Evolutionary conservation across 2,888 invertebrate genomes (phyloP), one percentile per base, ranked within the genome.

Genomic region (Plemyria rubiginata): DNA sequence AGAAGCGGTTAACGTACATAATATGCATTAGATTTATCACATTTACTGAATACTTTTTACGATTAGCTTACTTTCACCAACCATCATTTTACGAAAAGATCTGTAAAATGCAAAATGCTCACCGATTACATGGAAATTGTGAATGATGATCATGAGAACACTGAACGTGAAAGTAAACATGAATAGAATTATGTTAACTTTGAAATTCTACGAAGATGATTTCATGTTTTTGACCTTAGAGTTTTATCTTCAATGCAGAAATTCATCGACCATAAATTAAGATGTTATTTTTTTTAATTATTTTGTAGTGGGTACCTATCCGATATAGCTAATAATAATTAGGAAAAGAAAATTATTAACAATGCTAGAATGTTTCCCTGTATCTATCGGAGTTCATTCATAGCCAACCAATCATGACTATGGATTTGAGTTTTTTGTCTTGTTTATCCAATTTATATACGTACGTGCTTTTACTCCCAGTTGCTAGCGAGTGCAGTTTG

Each of bases 81-180:
- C 45, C 16, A 45, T 45, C 16, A 45, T 6, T n/a, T 43, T 45
- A 16, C 15, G 9, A 45, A 9, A 16, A 4, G 16, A 45, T 16
- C 16, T 45, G 16, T 45, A 45, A 45, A 45, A 9, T 48, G 36
- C 36, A 54, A 38, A 54, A 55, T 55, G 45, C 6, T 28, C 28
- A 29, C 28, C 50, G 15, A 56, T 56, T 56, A 41, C 41, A 41
- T 12, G 7, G 12, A 13, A 48, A 48, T 16, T 46, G 28, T 41
- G 29, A 45, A 36, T 41, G 40, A 60, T 32, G 50, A 54, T 50
- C 49, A 54, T 60, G 49, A 43, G 60, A 60, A 50, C 15, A 11
- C 11, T 45, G 16, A 11, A 16, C 36, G 60, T 43, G 60, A 60
- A 60, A 60, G 60, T 54, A n/a, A 36, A 28, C 36, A 49, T 36